These are phyloP conservation scores for Harlomillsia oculata DNA, from an alignment of 1,140 invertebrate genomes.

Conservation along the genomic window DNA sequence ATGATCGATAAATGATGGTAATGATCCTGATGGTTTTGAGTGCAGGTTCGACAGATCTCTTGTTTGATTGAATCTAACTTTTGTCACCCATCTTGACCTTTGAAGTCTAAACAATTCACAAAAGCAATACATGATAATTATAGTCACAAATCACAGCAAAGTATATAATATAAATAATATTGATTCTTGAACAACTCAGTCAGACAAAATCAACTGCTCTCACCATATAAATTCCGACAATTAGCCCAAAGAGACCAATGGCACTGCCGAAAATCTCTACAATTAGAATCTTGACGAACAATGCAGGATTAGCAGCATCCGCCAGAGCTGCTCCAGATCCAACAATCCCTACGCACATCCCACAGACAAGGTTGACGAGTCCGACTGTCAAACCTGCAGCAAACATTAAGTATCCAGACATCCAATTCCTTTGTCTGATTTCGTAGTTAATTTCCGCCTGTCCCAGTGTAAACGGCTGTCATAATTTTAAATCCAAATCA, in stretches of 20 bases:
- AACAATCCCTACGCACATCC: slow-evolving; percentile 89
- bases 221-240: slow-evolving; percentile 89
- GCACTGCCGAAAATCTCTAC: slow-evolving; percentile 97
- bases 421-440: slow-evolving; percentile 44
- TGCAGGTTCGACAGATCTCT: too few relatives aligned
- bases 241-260: slow-evolving; percentile 95
- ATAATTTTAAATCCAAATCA: background rate
- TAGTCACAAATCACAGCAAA: background rate
- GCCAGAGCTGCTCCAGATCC: slow-evolving; percentile 90
- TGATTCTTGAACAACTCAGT: too few relatives aligned
- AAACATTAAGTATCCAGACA: slow-evolving; percentile 86
- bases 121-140: slow-evolving; percentile 11
- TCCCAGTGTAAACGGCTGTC: slow-evolving; percentile 22
- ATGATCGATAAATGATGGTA: background rate
- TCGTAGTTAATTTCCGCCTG: slow-evolving; percentile 7
- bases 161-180: too few relatives aligned
- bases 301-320: slow-evolving; percentile 84
- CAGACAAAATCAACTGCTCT: slow-evolving; percentile 23
- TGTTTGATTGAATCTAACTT: slow-evolving; percentile 33
- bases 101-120: slow-evolving; percentile 42
- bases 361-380: slow-evolving; percentile 88
- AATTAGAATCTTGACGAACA: slow-evolving; percentile 96
- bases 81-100: slow-evolving; percentile 53
- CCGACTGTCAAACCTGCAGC: slow-evolving; percentile 90
- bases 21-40: background rate